phyloP scores from a whole-genome alignment of 2,888 invertebrate species.

The Andrena camellia region DNA sequence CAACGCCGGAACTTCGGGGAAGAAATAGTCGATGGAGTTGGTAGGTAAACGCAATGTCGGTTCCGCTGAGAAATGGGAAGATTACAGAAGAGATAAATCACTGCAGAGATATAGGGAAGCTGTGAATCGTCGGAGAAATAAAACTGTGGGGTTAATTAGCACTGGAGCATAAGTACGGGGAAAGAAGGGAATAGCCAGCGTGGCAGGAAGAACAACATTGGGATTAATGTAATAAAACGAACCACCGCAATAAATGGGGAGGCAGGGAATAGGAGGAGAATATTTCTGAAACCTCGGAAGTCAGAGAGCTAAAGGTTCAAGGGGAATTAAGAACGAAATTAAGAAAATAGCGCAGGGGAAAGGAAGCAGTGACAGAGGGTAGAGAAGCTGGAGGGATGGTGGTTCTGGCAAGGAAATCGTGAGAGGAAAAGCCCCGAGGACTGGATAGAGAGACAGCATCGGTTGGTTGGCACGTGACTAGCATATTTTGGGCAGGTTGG shows the following conservation, averaged over 20 bases:
- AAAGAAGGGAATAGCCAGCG: too few relatives aligned
- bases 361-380: neutral
- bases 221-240: neutral
- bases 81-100: too few relatives aligned
- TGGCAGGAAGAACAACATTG: too few relatives aligned
- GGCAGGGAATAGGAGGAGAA: too few relatives aligned
- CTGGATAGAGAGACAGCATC: constrained; percentile 78
- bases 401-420: constrained; percentile 58
- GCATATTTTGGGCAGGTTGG: constrained; percentile 72
- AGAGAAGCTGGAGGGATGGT: neutral
- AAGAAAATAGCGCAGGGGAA: constrained; percentile 11
- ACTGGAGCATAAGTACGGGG: too few relatives aligned
- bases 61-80: too few relatives aligned
- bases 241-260: neutral
- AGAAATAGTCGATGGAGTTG: too few relatives aligned
- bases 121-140: neutral
- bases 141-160: neutral
- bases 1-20: too few relatives aligned
- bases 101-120: too few relatives aligned
- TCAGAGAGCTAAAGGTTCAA: neutral
- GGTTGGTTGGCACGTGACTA: constrained; percentile 79
- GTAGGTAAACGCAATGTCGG: too few relatives aligned
- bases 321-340: neutral
- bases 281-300: neutral
- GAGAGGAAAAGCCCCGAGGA: constrained; percentile 65